Evolutionary conservation across 2,888 invertebrate species (phyloP), one percentile per base, ranked within the genome.

Genomic region (Lithosia quadra): DNA sequence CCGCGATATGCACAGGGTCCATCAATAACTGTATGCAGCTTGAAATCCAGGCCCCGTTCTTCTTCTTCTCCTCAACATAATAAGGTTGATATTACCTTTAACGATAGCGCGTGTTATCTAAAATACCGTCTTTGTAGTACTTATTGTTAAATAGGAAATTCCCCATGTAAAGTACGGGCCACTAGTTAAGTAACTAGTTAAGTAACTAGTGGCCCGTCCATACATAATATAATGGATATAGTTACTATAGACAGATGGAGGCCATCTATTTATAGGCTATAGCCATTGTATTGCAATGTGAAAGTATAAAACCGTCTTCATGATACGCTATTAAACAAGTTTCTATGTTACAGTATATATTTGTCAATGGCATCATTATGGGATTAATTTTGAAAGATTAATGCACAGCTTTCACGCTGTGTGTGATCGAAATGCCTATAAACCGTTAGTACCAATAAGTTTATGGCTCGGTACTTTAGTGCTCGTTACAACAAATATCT

Each of bases 231-330:
- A n/a, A n/a, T 49, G n/a, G 18, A 8, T 18, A 18, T 49, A 49
- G 49, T n/a, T 49, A 49, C 18, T 49, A 49, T n/a, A 49, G 49
- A 49, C 49, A 49, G n/a, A 49, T 49, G 49, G 49, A 49, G 49
- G 49, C n/a, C 49, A n/a, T 49, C 49, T 49, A n/a, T 49, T 28
- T 49, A 5, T 49, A 9, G n/a, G 7, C 18, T n/a, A 49, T 28
- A 49, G 49, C 49, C n/a, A 49, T 49, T 49, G 49, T 49, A 49
- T n/a, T 49, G 49, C 49, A 49, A 49, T n/a, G 49, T 49, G 49
- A 49, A 49, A 49, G 49, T 49, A 49, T n/a, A 49, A 15, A 49
- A n/a, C n/a, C 49, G 49, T n/a, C 49, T n/a, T 49, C 18, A n/a
- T n/a, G 49, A 2, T n/a, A n/a, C 2, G 18, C 8, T 49, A 49